These are phyloP conservation scores for Cladorhizidae sp. DNA, from an alignment of 37 sponge, comb jelly and placozoan species.

Conservation along the genomic window DNA sequence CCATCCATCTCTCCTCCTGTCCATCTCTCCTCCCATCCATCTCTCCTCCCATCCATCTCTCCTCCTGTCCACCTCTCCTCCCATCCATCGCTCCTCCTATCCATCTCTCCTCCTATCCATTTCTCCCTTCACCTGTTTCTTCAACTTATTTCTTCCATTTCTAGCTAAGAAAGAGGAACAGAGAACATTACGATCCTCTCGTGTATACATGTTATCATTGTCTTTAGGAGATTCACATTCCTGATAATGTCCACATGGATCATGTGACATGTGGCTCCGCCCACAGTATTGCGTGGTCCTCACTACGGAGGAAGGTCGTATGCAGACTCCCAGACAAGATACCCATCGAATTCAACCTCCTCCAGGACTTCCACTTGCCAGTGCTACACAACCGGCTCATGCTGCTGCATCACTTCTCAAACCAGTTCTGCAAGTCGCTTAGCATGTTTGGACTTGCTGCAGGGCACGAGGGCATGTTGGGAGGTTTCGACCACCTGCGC, in stretches of 20 bases:
- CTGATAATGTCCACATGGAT: conserved; percentile 71
- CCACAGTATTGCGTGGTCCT: conserved; percentile 92
- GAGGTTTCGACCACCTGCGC: conserved; percentile 63
- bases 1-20: too few species aligned
- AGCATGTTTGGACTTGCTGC: conserved; percentile 57
- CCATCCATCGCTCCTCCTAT: background rate
- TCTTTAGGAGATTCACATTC: conserved; percentile 44
- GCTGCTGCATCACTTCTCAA: conserved; percentile 84
- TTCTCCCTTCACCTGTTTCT: too few species aligned
- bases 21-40: too few species aligned
- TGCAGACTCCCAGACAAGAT: conserved; percentile 73
- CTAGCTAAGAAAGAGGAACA: too few species aligned
- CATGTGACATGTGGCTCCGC: conserved; percentile 95
- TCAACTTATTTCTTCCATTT: too few species aligned
- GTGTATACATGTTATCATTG: too few species aligned
- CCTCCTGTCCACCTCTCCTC: background rate
- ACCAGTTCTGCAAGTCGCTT: conserved; percentile 77
- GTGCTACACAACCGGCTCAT: conserved; percentile 84
- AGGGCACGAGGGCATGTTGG: conserved; percentile 26
- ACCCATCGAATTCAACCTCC: conserved; percentile 89
- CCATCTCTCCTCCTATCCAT: too few species aligned
- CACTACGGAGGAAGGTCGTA: conserved; percentile 47
- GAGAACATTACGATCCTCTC: too few species aligned
- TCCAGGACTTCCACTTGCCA: conserved; percentile 53
- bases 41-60: too few species aligned